Percentiles rank a stretch among this genome's conserved stretches.
Conservation (phyloP, 2,888 invertebrate genomes). For the Andrena fulva region DNA sequence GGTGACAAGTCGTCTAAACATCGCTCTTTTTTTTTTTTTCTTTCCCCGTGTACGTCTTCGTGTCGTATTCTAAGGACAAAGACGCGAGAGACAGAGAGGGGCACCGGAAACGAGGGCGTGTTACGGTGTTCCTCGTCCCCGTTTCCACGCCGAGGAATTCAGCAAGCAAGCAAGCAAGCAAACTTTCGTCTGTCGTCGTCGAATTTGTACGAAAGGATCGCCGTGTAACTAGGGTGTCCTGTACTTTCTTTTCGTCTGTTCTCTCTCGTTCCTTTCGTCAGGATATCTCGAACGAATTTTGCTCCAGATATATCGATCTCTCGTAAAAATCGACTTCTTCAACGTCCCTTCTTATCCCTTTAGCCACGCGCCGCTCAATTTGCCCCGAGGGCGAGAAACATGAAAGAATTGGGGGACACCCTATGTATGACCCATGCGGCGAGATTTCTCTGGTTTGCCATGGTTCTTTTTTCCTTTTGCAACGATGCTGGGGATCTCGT, state of each 20-base stretch:
- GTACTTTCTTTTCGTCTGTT: conserved; percentile 15
- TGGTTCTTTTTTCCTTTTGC: neutral
- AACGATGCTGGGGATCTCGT: conserved; percentile 30
- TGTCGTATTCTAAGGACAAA: conserved; percentile 75
- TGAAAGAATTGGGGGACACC: conserved; percentile 63
- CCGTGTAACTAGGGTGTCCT: conserved; percentile 64
- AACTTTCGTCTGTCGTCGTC: conserved; percentile 71
- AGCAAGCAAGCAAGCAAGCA: conserved; percentile 68
- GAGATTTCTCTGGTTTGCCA: conserved; percentile 24
- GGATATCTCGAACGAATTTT: neutral
- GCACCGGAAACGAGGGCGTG: conserved; percentile 68
- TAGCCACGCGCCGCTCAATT: neutral
- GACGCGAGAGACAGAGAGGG: conserved; percentile 75
- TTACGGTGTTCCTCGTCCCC: conserved; percentile 59
- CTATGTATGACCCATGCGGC: conserved; percentile 59
- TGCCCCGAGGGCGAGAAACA: conserved; percentile 30
- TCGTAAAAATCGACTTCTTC: neutral
- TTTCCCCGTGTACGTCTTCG: conserved; percentile 79
- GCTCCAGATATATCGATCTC: neutral
- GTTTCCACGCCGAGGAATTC: conserved; percentile 68
- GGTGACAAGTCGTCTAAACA: conserved; percentile 68
- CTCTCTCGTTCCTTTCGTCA: neutral
- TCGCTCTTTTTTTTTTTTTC: conserved; percentile 62
- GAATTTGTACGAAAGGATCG: conserved; percentile 70
- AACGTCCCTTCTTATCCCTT: neutral